These are phyloP conservation scores for Mesitornis unicolor DNA, from an alignment of 2,113 vertebrate genomes.

Conservation along the genomic window DNA sequence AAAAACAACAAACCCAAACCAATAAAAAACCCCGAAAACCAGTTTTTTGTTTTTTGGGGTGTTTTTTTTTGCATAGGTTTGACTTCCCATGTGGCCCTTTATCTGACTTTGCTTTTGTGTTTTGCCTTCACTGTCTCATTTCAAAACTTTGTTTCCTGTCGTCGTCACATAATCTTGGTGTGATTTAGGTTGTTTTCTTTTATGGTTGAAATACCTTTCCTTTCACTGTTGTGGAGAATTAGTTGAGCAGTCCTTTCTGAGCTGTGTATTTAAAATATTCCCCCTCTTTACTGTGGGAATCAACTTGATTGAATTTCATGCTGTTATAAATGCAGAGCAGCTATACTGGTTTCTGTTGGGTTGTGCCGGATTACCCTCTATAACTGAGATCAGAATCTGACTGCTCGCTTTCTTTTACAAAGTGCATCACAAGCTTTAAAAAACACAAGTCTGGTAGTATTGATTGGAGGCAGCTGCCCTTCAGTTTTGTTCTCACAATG, in stretches of 20 bases:
- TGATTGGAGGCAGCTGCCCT: neutral
- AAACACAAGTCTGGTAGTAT: too few relatives aligned
- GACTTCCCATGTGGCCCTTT: neutral
- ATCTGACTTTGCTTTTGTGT: neutral
- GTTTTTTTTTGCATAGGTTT: neutral
- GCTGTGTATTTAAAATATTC: neutral
- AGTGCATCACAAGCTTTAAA: neutral
- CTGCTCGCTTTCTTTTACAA: neutral
- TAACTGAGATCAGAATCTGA: neutral
- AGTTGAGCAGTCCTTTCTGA: neutral
- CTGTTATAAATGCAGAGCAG: neutral
- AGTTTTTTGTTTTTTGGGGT: neutral
- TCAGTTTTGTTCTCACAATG: neutral
- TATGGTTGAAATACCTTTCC: neutral
- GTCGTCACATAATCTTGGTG: rapidly evolving
- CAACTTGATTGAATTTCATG: neutral
- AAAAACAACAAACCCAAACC: too few relatives aligned
- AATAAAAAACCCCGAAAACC: too few relatives aligned
- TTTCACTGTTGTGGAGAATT: neutral
- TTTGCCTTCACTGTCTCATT: neutral
- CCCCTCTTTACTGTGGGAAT: neutral
- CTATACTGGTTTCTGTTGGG: neutral
- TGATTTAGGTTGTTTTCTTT: neutral
- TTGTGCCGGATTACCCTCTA: rapidly evolving
- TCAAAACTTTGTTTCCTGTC: neutral